Evolutionary conservation across 23 tunicate species (phyloP), one percentile per base, ranked within the genome.

Genomic region (Ascidia mentula): DNA sequence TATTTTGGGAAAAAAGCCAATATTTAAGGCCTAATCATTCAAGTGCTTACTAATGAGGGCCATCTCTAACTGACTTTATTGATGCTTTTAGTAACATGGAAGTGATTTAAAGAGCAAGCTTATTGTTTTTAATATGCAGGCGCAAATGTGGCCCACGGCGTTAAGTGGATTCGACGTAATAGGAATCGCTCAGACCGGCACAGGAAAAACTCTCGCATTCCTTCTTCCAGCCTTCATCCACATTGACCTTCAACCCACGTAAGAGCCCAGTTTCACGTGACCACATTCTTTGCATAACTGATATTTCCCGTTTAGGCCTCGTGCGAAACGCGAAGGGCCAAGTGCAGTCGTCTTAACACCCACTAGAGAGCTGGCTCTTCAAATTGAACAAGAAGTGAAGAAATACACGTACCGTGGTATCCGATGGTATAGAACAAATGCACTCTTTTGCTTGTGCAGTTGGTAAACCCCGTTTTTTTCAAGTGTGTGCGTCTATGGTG

Each of bases 151-250:
- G 99, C 99, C 99, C 0, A 40, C 91, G 20, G 90, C 95, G 18
- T 40, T 96, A 40, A 46, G 84, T 36, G 99, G 99, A 31, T 81
- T 74, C 46, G 95, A 96, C 79, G 95, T 84, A 0, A 96, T 96
- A 34, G 99, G 99, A 53, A 96, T 96, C 33, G 96, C 99, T 8
- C 99, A 96, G 60, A 96, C 99, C 0, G 99, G 99, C 26, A 91
- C 99, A 28, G 99, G 99, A 59, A 96, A 96, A 81, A 96, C 99
- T 5, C 90, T 96, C 3, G 95, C 88, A 3, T 96, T 96, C 76
- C 75, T 96, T 40, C 84, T 93, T 17, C 99, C 99, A 0, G 82
- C 85, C 1, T 77, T 96, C 35, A 71, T 93, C 18, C 99, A 96
- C 77, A 87, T 91, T 33, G 98, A 93, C 71, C 65, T 75, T 15